These are phyloP conservation scores for Mellivora capensis DNA, from an alignment of 2,113 vertebrate species.

Conservation along the genomic window DNA sequence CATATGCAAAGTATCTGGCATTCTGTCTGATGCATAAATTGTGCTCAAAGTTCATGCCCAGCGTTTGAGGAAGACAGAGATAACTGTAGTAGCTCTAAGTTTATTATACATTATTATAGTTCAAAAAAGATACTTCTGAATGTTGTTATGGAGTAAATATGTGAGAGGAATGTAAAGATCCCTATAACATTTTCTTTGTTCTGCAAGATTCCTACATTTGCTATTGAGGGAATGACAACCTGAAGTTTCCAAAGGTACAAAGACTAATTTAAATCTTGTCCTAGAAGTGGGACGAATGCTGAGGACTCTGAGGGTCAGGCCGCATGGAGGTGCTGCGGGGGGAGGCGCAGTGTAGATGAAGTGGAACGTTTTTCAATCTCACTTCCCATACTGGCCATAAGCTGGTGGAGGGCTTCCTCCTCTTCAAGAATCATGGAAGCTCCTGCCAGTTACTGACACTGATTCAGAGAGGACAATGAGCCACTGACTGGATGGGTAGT, in stretches of 20 bases:
- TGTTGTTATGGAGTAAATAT: background rate
- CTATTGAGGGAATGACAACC: background rate
- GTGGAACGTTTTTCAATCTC: background rate
- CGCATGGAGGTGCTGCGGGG: background rate
- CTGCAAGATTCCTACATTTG: background rate
- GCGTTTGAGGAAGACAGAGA: background rate
- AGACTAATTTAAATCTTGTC: background rate
- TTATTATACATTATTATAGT: background rate
- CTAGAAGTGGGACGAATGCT: background rate
- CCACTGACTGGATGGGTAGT: background rate
- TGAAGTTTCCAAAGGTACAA: background rate
- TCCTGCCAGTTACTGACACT: background rate
- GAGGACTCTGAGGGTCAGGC: background rate
- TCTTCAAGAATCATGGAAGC: background rate
- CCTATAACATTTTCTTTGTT: background rate
- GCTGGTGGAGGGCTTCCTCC: background rate
- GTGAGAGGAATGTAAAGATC: background rate
- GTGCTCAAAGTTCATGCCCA: background rate
- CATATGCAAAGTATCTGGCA: background rate
- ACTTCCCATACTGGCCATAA: background rate
- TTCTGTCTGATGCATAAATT: background rate
- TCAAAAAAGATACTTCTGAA: background rate
- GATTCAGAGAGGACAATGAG: background rate
- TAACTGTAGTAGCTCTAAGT: background rate
- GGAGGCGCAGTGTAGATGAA: background rate